Base-by-base conservation (phyloP, 1,140 invertebrate genomes). In the Diorhabda carinulata region DNA sequence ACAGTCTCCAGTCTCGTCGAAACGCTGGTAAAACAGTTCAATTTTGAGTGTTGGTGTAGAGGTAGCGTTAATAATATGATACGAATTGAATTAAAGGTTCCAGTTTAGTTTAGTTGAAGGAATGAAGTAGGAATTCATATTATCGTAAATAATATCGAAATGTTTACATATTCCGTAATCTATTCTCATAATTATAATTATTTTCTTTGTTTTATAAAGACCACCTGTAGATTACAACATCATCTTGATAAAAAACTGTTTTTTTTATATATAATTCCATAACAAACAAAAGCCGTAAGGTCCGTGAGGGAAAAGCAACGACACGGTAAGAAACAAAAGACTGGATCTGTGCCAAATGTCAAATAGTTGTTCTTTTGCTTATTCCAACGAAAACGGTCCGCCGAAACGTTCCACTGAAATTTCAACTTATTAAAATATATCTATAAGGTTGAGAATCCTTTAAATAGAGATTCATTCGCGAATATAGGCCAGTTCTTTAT, bases 331-430 rank as follows among this genome's bases (percentile, higher is more conserved):
- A 62, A 10, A 62, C 61, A 62, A 62, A 62, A 62, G 61, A 62
- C 43, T 62, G 61, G 41, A 62, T 43, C 44, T 43, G 41, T 62
- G 61, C 41, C 61, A 62, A 62, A 62, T 62, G 61, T 62, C 61
- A 62, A 62, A 62, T 43, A 62, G 61, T 62, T 62, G 61, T 62
- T 62, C 61, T 62, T 62, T 62, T 62, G 41, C 61, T 62, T 41
- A 43, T 44, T 62, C 44, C 61, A 62, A 62, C 44, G 6, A 43
- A n/a, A 43, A 43, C 61, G n/a, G 43, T 8, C 47, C 47, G n/a
- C 5, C 61, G 43, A 62, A 41, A 62, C 8, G 5, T 8, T 47
- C 61, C n/a, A 10, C 61, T 10, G 43, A 52, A 52, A 52, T 6
- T 52, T 52, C 25, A 25, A 25, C 25, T 25, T 25, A 25, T 25